A percentile compares a stretch with the other conserved stretches of the same genome.
phyloP scores from a whole-genome alignment of 2,113 vertebrate species.

The Neofelis nebulosa region DNA sequence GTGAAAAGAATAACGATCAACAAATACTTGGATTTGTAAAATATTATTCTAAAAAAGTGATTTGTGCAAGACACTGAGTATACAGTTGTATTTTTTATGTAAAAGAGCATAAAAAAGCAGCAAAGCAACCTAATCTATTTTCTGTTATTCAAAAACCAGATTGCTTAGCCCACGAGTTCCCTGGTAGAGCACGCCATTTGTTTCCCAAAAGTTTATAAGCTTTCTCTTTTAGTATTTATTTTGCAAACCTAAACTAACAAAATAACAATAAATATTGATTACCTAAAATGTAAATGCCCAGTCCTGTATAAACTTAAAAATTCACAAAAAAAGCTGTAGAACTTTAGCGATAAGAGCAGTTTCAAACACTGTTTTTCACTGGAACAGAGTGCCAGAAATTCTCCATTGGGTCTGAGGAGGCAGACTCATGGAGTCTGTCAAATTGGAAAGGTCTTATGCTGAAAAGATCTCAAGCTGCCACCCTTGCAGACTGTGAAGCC shows the following conservation, averaged over 20 bases:
- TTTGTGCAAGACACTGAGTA: not conserved
- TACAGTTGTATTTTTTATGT: not conserved
- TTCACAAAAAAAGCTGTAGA: not conserved
- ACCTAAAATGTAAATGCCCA: not conserved
- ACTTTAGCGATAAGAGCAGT: not conserved
- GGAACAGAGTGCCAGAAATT: not conserved
- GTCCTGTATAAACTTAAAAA: not conserved
- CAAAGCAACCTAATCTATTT: not conserved
- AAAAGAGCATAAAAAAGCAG: not conserved
- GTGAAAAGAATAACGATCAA: not conserved
- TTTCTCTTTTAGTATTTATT: not conserved
- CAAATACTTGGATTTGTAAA: not conserved
- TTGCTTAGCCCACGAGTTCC: not conserved
- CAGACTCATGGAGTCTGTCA: not conserved
- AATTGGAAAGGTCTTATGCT: not conserved
- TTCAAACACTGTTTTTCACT: not conserved
- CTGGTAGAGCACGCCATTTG: not conserved
- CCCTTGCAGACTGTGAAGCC: not conserved
- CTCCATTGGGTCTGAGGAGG: not conserved
- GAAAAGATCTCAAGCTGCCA: not conserved
- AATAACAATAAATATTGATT: not conserved
- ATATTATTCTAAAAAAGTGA: constrained; percentile 9
- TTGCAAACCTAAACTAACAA: constrained; percentile 24
- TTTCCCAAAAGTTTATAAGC: not conserved
- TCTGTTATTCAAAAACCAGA: not conserved